Evolutionary conservation across 2,113 vertebrate genomes (phyloP).

Genomic region (Saguinus imperator): DNA sequence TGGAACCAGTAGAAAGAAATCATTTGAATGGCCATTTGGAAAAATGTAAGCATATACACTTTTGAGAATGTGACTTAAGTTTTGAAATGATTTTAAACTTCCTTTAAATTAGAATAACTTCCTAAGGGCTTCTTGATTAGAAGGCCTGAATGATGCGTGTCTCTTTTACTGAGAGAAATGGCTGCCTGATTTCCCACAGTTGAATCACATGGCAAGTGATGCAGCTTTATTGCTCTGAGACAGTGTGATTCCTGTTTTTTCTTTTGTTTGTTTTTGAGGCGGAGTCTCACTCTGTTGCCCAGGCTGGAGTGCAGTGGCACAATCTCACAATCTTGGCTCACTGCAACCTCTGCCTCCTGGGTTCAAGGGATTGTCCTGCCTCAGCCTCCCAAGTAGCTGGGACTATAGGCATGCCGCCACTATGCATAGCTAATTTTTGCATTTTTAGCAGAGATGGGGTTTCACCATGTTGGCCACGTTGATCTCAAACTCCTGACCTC

Average conservation of each 20-base stretch:
- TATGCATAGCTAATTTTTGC: too few relatives aligned
- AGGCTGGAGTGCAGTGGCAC: too few relatives aligned
- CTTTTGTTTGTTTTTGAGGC: too few relatives aligned
- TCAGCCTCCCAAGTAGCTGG: too few relatives aligned
- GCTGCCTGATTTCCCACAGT: neutral
- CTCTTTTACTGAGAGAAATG: neutral
- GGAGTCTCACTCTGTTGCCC: too few relatives aligned
- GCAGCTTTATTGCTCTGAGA: neutral
- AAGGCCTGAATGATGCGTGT: neutral
- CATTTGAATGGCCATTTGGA: neutral
- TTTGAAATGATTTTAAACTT: constrained; percentile 52
- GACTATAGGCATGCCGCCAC: too few relatives aligned
- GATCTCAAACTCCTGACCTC: too few relatives aligned
- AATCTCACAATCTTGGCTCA: too few relatives aligned
- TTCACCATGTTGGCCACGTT: too few relatives aligned
- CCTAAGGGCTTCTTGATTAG: neutral
- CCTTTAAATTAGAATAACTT: constrained; percentile 42
- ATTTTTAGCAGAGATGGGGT: too few relatives aligned
- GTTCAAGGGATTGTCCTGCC: too few relatives aligned
- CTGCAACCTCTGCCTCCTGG: too few relatives aligned
- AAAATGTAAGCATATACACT: constrained; percentile 12
- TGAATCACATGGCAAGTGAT: constrained; percentile 15
- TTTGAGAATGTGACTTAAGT: constrained; percentile 22
- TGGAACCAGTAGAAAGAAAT: constrained; percentile 48
- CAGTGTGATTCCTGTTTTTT: neutral